A percentile compares a stretch with the other conserved stretches of the same genome.
These are phyloP conservation scores for Syrista parreyssii DNA, from an alignment of 2,888 invertebrate genomes.

Conservation along the genomic window DNA sequence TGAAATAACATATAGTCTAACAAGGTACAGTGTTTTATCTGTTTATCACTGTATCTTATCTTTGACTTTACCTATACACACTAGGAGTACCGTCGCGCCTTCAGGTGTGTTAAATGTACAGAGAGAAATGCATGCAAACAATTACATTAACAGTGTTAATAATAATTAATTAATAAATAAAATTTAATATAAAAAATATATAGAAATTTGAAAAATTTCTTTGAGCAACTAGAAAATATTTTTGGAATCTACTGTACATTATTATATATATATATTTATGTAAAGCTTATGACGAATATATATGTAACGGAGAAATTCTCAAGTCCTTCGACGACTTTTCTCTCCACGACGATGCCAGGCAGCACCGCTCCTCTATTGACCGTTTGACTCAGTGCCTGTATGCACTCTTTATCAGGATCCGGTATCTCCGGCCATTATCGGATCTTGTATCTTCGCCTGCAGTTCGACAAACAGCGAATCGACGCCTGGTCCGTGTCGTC, in stretches of 20 bases:
- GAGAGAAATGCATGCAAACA: not conserved
- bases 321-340: not conserved
- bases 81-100: not conserved
- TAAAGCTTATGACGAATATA: not conserved
- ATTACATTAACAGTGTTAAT: not conserved
- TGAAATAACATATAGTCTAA: no score
- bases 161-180: not conserved
- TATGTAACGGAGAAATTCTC: not conserved
- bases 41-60: not conserved
- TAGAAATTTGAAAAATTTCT: not conserved
- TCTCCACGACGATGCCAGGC: not conserved
- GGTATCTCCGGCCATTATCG: conserved; percentile 17
- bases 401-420: conserved; percentile 21
- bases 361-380: conserved; percentile 31
- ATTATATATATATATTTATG: no score
- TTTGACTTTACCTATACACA: not conserved
- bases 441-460: conserved; percentile 8
- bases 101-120: not conserved
- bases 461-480: conserved; percentile 7
- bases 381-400: conserved; percentile 30
- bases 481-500: not conserved
- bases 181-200: not conserved
- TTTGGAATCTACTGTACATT: not conserved
- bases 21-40: not conserved
- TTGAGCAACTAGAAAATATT: not conserved